Evolutionary conservation across 2,888 invertebrate genomes (phyloP), one percentile per base, ranked within the genome.

Genomic region (Athalia circularis): DNA sequence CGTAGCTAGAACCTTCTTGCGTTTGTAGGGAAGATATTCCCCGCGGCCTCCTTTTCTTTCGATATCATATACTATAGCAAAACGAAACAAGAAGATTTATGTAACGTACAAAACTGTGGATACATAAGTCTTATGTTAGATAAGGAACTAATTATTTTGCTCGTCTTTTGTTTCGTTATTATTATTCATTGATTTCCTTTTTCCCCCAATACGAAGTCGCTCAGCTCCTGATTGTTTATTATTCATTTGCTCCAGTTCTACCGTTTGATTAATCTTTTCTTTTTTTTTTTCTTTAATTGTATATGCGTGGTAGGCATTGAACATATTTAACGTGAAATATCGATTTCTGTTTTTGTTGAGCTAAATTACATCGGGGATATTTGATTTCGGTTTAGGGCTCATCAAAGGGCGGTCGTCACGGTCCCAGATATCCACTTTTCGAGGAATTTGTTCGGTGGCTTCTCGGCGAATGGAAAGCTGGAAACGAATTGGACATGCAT

Each of bases 361-460:
- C 0, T 11, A 5, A 15, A 2, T 67, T 67, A 29, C 29, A 29
- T 29, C 29, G 29, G 29, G 29, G 29, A 29, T 74, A 3, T 59
- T 7, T n/a, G 7, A 68, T 65, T 68, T 67, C 61, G 65, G 6
- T 47, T 68, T 15, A 90, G 90, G 86, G 87, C 77, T 81, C 86
- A 4, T 90, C 88, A 80, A 84, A 85, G n/a, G 86, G 86, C 77
- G 85, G 90, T 80, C 87, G 89, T 78, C 88, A 90, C 83, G 87
- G 91, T 83, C 90, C 93, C 67, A 91, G 93, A 84, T 95, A 95
- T 89, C 96, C 96, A 3, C 93, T 95, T 50, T 96, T 96, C 87
- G 93, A 95, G 64, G 96, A 96, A 91, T 97, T 97, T 83, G 94
- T 96, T 0, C 91, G 94, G 75, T 96, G 96, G 91, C 92, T 96